Evolutionary conservation across 2,888 invertebrate species (phyloP), one percentile per base, ranked within the genome.

Genomic region (Morpho achilles): DNA sequence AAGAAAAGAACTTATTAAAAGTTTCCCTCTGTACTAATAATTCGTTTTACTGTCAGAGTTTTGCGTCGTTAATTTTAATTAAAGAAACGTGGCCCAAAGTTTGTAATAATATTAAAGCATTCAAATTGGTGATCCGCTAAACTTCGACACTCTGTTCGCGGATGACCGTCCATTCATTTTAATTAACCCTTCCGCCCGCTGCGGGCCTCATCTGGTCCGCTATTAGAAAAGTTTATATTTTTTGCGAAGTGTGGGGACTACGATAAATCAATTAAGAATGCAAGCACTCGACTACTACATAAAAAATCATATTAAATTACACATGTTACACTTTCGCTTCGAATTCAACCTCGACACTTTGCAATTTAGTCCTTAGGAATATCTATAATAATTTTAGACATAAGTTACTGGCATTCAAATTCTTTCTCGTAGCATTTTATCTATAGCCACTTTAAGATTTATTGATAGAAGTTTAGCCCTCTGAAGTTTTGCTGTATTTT

Each of bases 1-100:
- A 82, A 81, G 75, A 84, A 79, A 87, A 84, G 79, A 88, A 89
- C 87, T 88, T 88, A 89, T 90, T 89, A 89, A 88, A 90, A 89
- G 87, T 89, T 89, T 74, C 79, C 84, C 84, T 83, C 87, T 84
- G 84, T 89, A 87, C 86, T 86, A 89, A 90, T 89, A 90, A 90
- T 90, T 89, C 88, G 89, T 88, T 87, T 87, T 86, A 88, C 84
- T 89, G 88, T 88, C 87, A 86, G 87, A 90, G 84, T 90, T 90
- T 89, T 80, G 80, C 86, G 85, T 88, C 89, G 88, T 90, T 90
- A 89, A 90, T 90, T 90, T 90, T 89, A 89, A 90, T 90, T 90
- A 89, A 90, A 90, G 90, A 87, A 90, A 87, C 83, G 86, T 81
- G 79, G 80, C 77, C 79, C 78, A 67, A 77, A 85, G 84, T 87